These are phyloP conservation scores for Drosophila mauritiana DNA, from an alignment of 1,140 invertebrate genomes.

Conservation along the genomic window DNA sequence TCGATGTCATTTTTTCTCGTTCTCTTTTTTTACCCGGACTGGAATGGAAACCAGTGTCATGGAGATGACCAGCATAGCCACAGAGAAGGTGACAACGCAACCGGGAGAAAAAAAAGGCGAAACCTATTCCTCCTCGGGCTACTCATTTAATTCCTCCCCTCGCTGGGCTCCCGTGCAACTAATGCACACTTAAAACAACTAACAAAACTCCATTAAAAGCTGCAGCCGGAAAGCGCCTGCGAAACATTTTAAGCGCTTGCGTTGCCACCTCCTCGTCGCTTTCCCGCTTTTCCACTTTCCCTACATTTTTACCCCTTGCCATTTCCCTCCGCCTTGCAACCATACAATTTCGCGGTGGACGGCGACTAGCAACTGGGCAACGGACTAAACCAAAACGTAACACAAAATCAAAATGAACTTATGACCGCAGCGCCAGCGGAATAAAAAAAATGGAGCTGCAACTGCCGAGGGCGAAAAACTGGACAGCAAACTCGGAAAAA, in stretches of 20 bases:
- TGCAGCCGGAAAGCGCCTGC: conserved; percentile 71
- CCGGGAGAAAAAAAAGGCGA: background rate
- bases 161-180: conserved; percentile 43
- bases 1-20: conserved; percentile 25
- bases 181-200: conserved; percentile 79
- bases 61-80: conserved; percentile 36
- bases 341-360: conserved; percentile 51
- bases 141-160: conserved; percentile 46
- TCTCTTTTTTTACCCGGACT: background rate
- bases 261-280: conserved; percentile 45
- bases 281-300: conserved; percentile 3
- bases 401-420: conserved; percentile 83
- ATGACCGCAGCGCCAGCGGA: conserved; percentile 62
- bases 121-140: conserved; percentile 32
- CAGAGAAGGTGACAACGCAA: conserved; percentile 45
- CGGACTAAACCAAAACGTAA: conserved; percentile 78
- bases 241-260: conserved; percentile 79
- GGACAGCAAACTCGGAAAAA: conserved; percentile 26
- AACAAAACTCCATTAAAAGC: conserved; percentile 82
- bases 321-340: background rate
- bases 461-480: conserved; percentile 35
- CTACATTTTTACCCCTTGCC: background rate
- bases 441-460: conserved; percentile 42
- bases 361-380: conserved; percentile 62
- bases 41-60: conserved; percentile 32